phyloP scores from a whole-genome alignment of 2,888 invertebrate species.

The Zaprionus obscuricornis region DNA sequence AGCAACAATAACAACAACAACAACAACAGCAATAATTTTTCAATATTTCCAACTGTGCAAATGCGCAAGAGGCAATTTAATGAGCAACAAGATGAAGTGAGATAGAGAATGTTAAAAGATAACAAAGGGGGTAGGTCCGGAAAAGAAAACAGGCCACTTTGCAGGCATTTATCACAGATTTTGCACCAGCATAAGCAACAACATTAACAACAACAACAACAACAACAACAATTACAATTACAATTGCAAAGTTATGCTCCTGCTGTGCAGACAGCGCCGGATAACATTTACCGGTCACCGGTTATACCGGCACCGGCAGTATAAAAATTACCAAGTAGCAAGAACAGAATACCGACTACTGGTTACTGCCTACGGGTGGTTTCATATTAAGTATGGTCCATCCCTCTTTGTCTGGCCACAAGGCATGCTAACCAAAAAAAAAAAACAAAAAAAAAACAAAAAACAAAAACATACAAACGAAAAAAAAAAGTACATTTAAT shows the following conservation, averaged over 20 bases:
- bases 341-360: too few relatives aligned
- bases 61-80: conserved; percentile 24
- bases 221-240: conserved; percentile 12
- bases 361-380: too few relatives aligned
- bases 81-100: neutral
- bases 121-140: neutral
- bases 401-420: neutral
- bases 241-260: conserved; percentile 15
- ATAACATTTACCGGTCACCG: too few relatives aligned
- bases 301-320: too few relatives aligned
- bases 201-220: conserved; percentile 18
- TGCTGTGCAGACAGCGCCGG: conserved; percentile 4
- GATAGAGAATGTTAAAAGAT: neutral
- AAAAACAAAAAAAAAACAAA: too few relatives aligned
- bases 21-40: conserved; percentile 61
- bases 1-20: conserved; percentile 36
- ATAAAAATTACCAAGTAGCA: too few relatives aligned
- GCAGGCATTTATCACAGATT: conserved; percentile 74
- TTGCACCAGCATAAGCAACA: conserved; percentile 42
- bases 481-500: conserved; percentile 69
- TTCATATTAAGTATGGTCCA: neutral
- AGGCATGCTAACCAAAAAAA: conserved; percentile 39
- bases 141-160: conserved; percentile 57
- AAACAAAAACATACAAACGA: too few relatives aligned
- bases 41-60: conserved; percentile 59